phyloP scores from a whole-genome alignment of 2,888 invertebrate species.

The Leptopilina drosophilae region DNA sequence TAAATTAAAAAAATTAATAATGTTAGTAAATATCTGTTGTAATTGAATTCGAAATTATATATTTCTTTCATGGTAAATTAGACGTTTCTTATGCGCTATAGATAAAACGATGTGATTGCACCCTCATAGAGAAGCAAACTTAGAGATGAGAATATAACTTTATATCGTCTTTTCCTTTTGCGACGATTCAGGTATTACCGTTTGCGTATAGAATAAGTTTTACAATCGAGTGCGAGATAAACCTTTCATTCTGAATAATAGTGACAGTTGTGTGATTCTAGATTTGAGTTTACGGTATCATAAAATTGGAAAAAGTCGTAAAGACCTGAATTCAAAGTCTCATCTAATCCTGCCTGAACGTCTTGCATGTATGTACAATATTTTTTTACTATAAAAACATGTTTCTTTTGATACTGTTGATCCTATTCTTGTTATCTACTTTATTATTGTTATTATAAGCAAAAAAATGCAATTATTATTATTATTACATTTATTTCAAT shows the following conservation, averaged over 20 bases:
- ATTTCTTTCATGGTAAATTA: background rate
- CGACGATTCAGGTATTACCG: background rate
- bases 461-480: too few species aligned
- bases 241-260: conserved; percentile 9
- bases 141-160: conserved; percentile 2
- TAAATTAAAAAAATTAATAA: too few species aligned
- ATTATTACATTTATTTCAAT: too few species aligned
- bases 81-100: background rate
- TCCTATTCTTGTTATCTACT: too few species aligned
- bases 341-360: conserved; percentile 4
- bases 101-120: background rate
- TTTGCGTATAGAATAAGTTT: conserved; percentile 23
- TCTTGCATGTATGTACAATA: conserved; percentile 4
- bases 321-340: conserved; percentile 12
- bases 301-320: conserved; percentile 40
- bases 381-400: background rate
- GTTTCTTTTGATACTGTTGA: background rate
- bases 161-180: conserved; percentile 24
- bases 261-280: conserved; percentile 34
- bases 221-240: conserved; percentile 33
- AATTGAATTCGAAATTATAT: background rate
- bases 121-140: conserved; percentile 10
- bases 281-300: conserved; percentile 25
- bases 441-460: too few species aligned
- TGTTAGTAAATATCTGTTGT: too few species aligned